A percentile compares a stretch with the other conserved stretches of the same genome.
Conservation (phyloP, 2,888 invertebrate genomes). For the Apotomis turbidana region DNA sequence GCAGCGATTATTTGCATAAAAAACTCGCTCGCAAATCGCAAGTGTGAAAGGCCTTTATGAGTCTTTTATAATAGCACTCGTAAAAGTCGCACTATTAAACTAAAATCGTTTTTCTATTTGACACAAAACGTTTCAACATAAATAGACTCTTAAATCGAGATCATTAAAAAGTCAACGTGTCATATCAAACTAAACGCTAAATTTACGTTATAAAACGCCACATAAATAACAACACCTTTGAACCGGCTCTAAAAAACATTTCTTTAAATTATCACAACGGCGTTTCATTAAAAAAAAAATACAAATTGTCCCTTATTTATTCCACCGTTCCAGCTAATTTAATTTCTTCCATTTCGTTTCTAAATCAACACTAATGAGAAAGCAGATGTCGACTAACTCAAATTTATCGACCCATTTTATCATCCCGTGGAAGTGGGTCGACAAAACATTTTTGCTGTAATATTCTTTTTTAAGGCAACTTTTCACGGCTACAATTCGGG, state of each 20-base stretch:
- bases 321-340: slow-evolving; percentile 35
- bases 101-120: not conserved
- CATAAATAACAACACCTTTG: slow-evolving; percentile 1
- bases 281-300: slow-evolving; percentile 29
- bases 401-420: slow-evolving; percentile 40
- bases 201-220: not conserved
- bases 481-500: not conserved
- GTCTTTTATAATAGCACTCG: too few species aligned
- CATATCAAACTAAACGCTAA: not conserved
- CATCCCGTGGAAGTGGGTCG: slow-evolving; percentile 29
- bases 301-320: slow-evolving; percentile 40
- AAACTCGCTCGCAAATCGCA: too few species aligned
- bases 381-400: slow-evolving; percentile 40
- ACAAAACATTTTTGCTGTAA: slow-evolving; percentile 36
- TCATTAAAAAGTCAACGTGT: not conserved
- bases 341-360: slow-evolving; percentile 40
- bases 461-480: slow-evolving; percentile 35
- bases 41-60: too few species aligned
- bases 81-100: too few species aligned
- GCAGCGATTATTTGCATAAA: too few species aligned
- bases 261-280: slow-evolving; percentile 28
- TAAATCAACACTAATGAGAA: slow-evolving; percentile 42
- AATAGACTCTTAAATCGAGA: not conserved
- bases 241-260: slow-evolving; percentile 13
- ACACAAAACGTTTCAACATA: not conserved